Evolutionary conservation across 2,113 vertebrate species (phyloP), one percentile per base, ranked within the genome.

Genomic region (Caranx ignobilis): DNA sequence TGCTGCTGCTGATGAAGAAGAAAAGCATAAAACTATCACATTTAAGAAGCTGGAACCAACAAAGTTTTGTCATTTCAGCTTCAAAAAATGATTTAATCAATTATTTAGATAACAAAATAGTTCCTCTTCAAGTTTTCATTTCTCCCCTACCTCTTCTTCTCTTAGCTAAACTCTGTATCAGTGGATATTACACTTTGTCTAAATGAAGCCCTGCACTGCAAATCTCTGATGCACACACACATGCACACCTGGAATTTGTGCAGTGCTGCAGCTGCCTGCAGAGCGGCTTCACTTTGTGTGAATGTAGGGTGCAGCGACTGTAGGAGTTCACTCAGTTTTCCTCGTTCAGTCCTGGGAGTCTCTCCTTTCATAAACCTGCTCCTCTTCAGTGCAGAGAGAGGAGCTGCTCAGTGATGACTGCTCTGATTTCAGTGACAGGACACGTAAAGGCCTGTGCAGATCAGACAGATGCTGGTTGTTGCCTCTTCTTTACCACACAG

Each of bases 351-450:
- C 56, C 19, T 34, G 52, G 62, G 71, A 71, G 54, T 54, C 57
- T 11, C 3, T 26, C 64, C 41, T 71, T 71, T 78, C 55, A 77
- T 63, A 50, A 68, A 54, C 15, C 37, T 64, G 54, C 11, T 66
- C 41, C 48, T 77, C n/a, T 57, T 10, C 3, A 63, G 8, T 15
- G 6, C 31, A 26, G 59, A 26, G 54, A 11, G 47, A 82, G 69
- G 64, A 82, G 74, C 71, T 43, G 57, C 21, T 67, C 31, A 35
- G 32, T 4, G 60, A 15, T 64, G 31, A 67, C 64, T 63, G 21
- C 19, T 60, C 43, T 71, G 41, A 70, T 66, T 75, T 71, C 19
- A 37, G 32, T 1, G 41, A 65, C 47, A 56, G 32, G 16, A 62
- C 31, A 45, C 37, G 6, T 32, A 50, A 68, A 61, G 32, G 35